Evolutionary conservation across 2,888 invertebrate genomes (phyloP), one percentile per base, ranked within the genome.

Genomic region (Selenia dentaria): DNA sequence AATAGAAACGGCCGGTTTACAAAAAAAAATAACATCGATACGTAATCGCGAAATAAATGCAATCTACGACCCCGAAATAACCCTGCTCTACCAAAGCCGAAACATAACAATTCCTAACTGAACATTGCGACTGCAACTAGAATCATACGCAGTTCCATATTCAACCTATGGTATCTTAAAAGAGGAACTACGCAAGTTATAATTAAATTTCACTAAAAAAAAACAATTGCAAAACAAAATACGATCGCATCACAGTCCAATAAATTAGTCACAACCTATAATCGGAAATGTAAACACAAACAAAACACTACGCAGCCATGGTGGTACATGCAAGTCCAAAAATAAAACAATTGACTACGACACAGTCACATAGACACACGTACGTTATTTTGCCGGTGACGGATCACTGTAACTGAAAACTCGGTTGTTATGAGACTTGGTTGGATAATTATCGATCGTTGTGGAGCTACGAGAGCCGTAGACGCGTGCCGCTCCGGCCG

Each of bases 351-450:
- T 58, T 37, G 46, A 35, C 47, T 45, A 54, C 44, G 18, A 35
- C 57, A 38, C 46, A 42, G 28, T 45, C 18, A 57, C 18, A 50
- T 25, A 43, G 8, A 18, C 49, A 40, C 38, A 69, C 75, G 63
- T 78, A 79, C 77, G 80, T 75, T 65, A 75, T 78, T 74, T 74
- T 74, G 72, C 12, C 60, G 67, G 45, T 37, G 57, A 31, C 26
- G 42, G 8, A 4, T 2, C 3, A 20, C 11, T 18, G 12, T 20
- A 11, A 1, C 1, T 28, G 10, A 20, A 18, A 11, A 27, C 9
- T 6, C 8, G 27, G 32, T 25, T 33, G 22, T 33, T 34, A 13
- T 34, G 5, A 24, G 12, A 8, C 16, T 44, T 51, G 45, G 53
- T 55, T 55, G n/a, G n/a, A 54, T 53, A 49, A 49, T 51, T 61